Base-by-base conservation (phyloP, 2,888 invertebrate genomes). In the Orgyia antiqua region DNA sequence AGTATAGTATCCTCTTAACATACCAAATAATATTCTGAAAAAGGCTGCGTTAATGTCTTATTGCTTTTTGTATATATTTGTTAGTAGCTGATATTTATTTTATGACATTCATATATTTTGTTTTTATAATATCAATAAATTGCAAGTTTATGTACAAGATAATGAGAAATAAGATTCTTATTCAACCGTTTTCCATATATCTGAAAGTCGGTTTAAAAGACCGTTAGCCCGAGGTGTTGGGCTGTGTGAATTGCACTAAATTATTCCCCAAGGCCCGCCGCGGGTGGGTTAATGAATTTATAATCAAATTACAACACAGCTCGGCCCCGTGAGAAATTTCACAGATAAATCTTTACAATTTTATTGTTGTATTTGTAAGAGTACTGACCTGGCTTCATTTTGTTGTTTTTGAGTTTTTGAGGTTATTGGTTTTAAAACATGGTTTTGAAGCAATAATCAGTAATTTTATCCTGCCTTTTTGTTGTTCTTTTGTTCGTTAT, bases 251-350 rank as follows among this genome's bases (percentile, higher is more conserved):
- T 70, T 67, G 70, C 73, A 77, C 76, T 86, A 79, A 87, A 87
- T 87, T 79, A 87, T 86, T 83, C 86, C 83, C 80, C 59, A 48
- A 61, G 73, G 75, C 68, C 31, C 62, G 58, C 64, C 65, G 71
- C 63, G 74, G 79, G 64, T 69, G 70, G 72, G 69, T 75, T 76
- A 78, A 84, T 87, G 86, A 84, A 87, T 87, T 87, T 86, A 86
- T 87, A 86, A 87, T 84, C 76, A 75, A 82, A 82, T 87, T 82
- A 80, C 75, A 69, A 42, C 53, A 52, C 57, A 59, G 66, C 66
- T 65, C 62, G 61, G 58, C 59, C 72, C 71, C 70, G 66, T 68
- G 77, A 74, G 78, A 76, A 77, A 80, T 79, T 78, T 73, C 63
- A 63, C 65, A 67, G 67, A 74, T 77, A 78, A 79, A 79, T 78